phyloP scores from a whole-genome alignment of 1,140 invertebrate species.

The Zaprionus taronus region DNA sequence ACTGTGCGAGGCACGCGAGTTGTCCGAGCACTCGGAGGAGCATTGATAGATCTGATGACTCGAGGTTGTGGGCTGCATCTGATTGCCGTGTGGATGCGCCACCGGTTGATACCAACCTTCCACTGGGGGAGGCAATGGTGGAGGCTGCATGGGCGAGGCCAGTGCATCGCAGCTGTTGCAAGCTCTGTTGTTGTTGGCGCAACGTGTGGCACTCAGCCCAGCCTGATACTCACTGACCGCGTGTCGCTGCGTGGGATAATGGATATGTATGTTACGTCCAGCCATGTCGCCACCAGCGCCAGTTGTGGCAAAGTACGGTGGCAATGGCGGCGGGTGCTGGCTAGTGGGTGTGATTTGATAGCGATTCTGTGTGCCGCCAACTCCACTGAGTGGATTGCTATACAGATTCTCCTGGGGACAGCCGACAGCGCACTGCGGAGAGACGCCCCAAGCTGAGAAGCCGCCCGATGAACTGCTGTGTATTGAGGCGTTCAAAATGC shows the following conservation, averaged over 20 bases:
- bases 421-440: slow-evolving; percentile 69
- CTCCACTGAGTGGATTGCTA: slow-evolving; percentile 78
- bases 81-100: slow-evolving; percentile 50
- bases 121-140: slow-evolving; percentile 53
- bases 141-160: slow-evolving; percentile 76
- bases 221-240: slow-evolving; percentile 81
- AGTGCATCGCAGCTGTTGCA: slow-evolving; percentile 83
- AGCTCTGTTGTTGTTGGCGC: slow-evolving; percentile 71
- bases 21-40: slow-evolving; percentile 83
- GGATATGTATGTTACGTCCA: slow-evolving; percentile 76
- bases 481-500: slow-evolving; percentile 79
- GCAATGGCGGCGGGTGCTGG: slow-evolving; percentile 80
- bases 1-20: slow-evolving; percentile 74
- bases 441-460: slow-evolving; percentile 81
- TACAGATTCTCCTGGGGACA: slow-evolving; percentile 76
- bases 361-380: slow-evolving; percentile 75
- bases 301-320: slow-evolving; percentile 72
- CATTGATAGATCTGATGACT: slow-evolving; percentile 83
- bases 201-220: slow-evolving; percentile 70
- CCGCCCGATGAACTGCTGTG: slow-evolving; percentile 83
- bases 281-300: slow-evolving; percentile 58
- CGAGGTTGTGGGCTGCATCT: slow-evolving; percentile 67
- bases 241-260: slow-evolving; percentile 78
- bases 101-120: slow-evolving; percentile 81
- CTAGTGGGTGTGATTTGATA: slow-evolving; percentile 83